Percentiles rank a stretch among this genome's conserved stretches.
These are phyloP conservation scores for Momotus momota DNA, from an alignment of 2,797 vertebrate species.

Conservation along the genomic window DNA sequence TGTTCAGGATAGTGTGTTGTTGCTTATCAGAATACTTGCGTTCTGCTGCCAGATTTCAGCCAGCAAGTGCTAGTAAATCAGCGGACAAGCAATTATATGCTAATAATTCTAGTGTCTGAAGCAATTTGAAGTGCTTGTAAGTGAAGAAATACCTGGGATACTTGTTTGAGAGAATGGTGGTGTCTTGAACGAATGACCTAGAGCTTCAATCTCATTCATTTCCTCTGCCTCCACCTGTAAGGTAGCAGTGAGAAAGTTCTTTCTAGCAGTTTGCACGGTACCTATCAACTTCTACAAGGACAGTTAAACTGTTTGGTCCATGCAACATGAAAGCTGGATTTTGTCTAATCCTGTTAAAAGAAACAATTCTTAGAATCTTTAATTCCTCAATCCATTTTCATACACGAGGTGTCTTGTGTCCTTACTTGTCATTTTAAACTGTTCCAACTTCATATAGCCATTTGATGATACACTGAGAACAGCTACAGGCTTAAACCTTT, in stretches of 20 bases:
- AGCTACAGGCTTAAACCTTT: background rate
- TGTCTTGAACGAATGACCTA: background rate
- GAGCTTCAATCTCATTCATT: background rate
- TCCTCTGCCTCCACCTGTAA: background rate
- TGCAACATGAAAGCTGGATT: background rate
- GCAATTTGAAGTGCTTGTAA: background rate
- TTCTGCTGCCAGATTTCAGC: background rate
- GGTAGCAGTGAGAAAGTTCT: background rate
- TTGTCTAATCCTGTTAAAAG: background rate
- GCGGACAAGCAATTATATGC: background rate
- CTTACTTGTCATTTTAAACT: background rate
- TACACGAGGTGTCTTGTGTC: background rate
- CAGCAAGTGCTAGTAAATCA: background rate
- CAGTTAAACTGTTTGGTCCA: background rate
- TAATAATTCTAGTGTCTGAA: background rate
- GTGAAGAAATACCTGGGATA: background rate
- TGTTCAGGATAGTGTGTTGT: background rate
- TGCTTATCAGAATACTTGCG: background rate
- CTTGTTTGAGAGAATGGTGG: background rate
- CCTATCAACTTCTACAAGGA: background rate
- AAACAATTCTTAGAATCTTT: background rate
- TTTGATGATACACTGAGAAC: background rate
- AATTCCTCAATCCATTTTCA: background rate
- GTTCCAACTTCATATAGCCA: background rate
- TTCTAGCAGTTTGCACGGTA: background rate